Percentiles rank a stretch among this genome's conserved stretches.
Evolutionary conservation across 2,113 vertebrate species (phyloP).

Genomic region (Ptyas mucosa): DNA sequence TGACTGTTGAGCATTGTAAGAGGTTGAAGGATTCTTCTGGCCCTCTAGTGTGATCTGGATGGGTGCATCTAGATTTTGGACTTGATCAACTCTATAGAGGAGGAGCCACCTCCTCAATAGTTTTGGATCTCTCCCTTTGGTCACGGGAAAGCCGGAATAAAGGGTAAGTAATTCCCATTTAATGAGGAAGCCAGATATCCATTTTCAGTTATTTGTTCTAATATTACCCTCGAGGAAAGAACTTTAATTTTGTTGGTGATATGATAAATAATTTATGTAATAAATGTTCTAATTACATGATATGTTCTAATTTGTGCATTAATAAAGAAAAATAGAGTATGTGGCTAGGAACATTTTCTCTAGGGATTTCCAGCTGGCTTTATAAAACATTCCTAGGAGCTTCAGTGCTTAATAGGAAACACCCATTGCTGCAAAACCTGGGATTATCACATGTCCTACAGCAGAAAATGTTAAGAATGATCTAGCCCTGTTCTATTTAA

Average conservation of each 20-base stretch:
- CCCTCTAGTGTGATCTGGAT: background rate
- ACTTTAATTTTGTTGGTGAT: background rate
- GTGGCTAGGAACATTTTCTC: conserved; percentile 28
- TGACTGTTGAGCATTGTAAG: background rate
- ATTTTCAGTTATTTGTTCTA: background rate
- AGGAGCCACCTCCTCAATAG: background rate
- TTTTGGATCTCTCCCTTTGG: background rate
- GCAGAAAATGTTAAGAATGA: conserved; percentile 24
- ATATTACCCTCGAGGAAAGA: background rate
- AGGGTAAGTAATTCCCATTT: background rate
- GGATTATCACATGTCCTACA: conserved; percentile 17
- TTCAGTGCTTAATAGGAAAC: conserved; percentile 31
- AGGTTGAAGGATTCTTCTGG: background rate
- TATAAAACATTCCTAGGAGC: conserved; percentile 12
- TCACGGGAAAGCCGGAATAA: background rate
- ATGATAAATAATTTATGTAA: background rate
- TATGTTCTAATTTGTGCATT: background rate
- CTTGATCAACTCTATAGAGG: background rate
- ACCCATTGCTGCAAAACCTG: conserved; percentile 38
- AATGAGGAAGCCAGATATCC: background rate
- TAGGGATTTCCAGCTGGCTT: conserved; percentile 52
- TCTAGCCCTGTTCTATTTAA: conserved; percentile 30
- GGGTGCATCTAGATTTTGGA: background rate
- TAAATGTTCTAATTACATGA: background rate
- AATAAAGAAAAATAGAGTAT: background rate